Base-by-base conservation (phyloP, 2,888 invertebrate species). In the Pteria penguin region DNA sequence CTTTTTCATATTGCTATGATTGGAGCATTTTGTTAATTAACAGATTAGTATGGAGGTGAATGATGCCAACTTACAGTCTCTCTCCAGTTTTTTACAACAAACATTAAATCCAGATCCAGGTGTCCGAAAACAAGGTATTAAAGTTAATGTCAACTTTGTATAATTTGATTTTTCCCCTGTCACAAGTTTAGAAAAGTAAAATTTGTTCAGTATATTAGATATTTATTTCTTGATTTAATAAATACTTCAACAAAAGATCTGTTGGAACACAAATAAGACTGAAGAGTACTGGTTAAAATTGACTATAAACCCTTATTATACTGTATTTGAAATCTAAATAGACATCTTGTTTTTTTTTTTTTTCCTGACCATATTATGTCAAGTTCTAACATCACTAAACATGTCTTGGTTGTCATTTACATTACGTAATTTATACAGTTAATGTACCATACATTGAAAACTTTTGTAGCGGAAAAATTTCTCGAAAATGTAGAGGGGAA, bases 11-110 rank as follows among this genome's bases (percentile, higher is more conserved):
- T n/a, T n/a, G n/a, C n/a, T n/a, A n/a, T n/a, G n/a, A n/a, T n/a
- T n/a, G n/a, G n/a, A n/a, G n/a, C n/a, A n/a, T n/a, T n/a, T n/a
- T n/a, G n/a, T n/a, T n/a, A n/a, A n/a, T n/a, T n/a, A n/a, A n/a
- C n/a, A n/a, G n/a, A n/a, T n/a, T n/a, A 65, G 22, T 27, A 98
- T 98, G 98, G 98, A 98, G 91, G 94, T 97, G 18, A 96, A 96
- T 2, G 97, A 97, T 70, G 95, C 95, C 61, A 97, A 97, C 93
- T 93, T 91, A n/a, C 85, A 95, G 85, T 96, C 96, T 11, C 93
- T 98, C 84, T 95, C 96, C 65, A 95, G 95, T 86, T 97, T 97
- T 92, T 94, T 98, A 84, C 95, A 96, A 88, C 96, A 97, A 92
- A 98, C 98, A 2, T 93, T 98, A 33, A 96, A 94, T 89, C 96